Evolutionary conservation across 2,888 invertebrate species (phyloP).

Genomic region (Limnephilus lunatus): DNA sequence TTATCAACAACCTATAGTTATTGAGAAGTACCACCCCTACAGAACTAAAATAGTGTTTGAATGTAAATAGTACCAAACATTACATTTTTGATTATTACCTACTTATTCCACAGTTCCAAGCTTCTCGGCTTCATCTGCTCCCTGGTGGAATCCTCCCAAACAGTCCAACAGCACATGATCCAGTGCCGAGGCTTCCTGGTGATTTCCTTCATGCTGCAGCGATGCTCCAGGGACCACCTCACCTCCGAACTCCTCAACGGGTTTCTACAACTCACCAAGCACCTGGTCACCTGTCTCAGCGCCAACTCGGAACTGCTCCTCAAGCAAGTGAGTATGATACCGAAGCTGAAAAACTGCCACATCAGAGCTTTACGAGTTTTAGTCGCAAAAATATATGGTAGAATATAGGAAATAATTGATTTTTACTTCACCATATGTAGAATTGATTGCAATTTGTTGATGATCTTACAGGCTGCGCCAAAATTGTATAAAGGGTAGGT

Average conservation of each 20-base stretch:
- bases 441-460: not conserved
- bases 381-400: not conserved
- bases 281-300: conserved; percentile 94
- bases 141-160: conserved; percentile 96
- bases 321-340: conserved; percentile 85
- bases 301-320: conserved; percentile 93
- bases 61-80: no score
- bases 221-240: conserved; percentile 94
- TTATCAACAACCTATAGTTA: no score
- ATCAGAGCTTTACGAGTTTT: not conserved
- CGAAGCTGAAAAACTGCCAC: not conserved
- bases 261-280: conserved; percentile 93
- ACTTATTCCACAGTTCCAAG: conserved; percentile 84
- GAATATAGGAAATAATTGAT: not conserved
- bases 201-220: conserved; percentile 97
- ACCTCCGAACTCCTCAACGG: conserved; percentile 95
- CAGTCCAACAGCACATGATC: conserved; percentile 99
- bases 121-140: conserved; percentile 98
- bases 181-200: conserved; percentile 99
- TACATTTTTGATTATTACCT: not conserved
- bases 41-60: no score
- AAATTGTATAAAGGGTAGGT: no score
- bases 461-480: no score
- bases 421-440: not conserved
- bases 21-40: no score